phyloP scores from a whole-genome alignment of 2,888 invertebrate genomes.

The Agriopis marginaria region DNA sequence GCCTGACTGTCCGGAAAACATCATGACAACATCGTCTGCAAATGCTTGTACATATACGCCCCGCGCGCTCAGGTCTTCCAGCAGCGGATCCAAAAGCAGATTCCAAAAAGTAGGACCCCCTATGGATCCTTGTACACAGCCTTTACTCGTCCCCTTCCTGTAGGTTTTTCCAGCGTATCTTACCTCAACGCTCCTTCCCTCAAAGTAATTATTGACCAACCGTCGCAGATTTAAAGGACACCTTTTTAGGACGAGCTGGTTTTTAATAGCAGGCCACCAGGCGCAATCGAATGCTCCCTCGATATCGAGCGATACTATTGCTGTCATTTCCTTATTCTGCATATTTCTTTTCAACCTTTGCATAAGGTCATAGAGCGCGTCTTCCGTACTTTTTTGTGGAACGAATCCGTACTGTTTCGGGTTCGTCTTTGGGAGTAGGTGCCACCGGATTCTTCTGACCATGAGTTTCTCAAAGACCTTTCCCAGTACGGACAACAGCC shows the following conservation, averaged over 20 bases:
- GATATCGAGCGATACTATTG: neutral
- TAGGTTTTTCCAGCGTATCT: neutral
- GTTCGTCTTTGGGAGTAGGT: constrained; percentile 1
- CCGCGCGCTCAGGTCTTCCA: neutral
- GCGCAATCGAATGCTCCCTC: too few relatives aligned
- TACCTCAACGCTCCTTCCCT: constrained; percentile 1
- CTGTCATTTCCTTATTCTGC: neutral
- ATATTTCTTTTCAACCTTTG: neutral
- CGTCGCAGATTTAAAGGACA: constrained; percentile 7
- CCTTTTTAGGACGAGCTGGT: neutral
- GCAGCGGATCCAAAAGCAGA: too few relatives aligned
- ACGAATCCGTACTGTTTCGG: constrained; percentile 18
- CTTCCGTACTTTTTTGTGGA: constrained; percentile 1
- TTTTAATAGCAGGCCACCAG: neutral
- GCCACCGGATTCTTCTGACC: constrained; percentile 9
- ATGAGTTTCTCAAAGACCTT: constrained; percentile 25
- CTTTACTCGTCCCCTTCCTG: constrained; percentile 1
- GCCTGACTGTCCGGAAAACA: too few relatives aligned
- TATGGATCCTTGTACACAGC: neutral
- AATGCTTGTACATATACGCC: neutral
- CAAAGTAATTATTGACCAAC: constrained; percentile 1
- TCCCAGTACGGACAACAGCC: constrained; percentile 25
- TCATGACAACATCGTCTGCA: too few relatives aligned
- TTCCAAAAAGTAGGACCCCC: too few relatives aligned
- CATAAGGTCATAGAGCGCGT: neutral